Conservation (phyloP, 2,113 vertebrate species). For the Polyodon spathula region DNA sequence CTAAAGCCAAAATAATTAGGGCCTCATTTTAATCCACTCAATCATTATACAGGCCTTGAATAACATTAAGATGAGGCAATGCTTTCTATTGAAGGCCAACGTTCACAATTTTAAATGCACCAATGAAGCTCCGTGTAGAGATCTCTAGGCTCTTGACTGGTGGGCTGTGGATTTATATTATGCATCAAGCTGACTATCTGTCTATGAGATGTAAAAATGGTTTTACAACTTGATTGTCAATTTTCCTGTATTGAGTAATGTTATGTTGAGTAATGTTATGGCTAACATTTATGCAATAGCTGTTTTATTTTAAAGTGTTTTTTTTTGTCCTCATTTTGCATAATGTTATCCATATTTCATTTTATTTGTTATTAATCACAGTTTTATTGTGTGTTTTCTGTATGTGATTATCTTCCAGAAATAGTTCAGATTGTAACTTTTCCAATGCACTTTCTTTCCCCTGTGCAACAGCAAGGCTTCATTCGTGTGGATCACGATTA, state of each 20-base stretch:
- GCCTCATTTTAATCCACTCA: constrained; percentile 78
- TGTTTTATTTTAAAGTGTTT: too few species aligned
- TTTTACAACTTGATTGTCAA: too few species aligned
- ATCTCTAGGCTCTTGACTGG: background rate
- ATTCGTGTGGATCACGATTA: constrained; percentile 87
- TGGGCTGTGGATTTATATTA: background rate
- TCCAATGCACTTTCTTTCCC: background rate
- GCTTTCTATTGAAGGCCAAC: constrained; percentile 20
- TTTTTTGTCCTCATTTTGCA: too few species aligned
- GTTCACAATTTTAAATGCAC: constrained; percentile 25
- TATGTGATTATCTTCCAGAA: too few species aligned
- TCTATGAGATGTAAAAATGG: too few species aligned
- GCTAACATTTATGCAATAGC: too few species aligned
- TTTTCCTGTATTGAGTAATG: too few species aligned
- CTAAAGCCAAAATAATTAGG: constrained; percentile 86
- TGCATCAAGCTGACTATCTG: too few species aligned
- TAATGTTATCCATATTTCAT: too few species aligned
- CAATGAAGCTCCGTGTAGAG: constrained; percentile 12
- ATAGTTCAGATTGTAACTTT: background rate
- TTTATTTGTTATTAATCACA: too few species aligned
- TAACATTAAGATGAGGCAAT: constrained; percentile 33
- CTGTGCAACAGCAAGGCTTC: constrained; percentile 67
- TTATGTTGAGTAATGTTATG: too few species aligned
- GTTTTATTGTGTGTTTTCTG: too few species aligned
- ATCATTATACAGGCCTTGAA: constrained; percentile 62